These are phyloP conservation scores for Hedya salicella DNA, from an alignment of 2,888 invertebrate species.

Conservation along the genomic window DNA sequence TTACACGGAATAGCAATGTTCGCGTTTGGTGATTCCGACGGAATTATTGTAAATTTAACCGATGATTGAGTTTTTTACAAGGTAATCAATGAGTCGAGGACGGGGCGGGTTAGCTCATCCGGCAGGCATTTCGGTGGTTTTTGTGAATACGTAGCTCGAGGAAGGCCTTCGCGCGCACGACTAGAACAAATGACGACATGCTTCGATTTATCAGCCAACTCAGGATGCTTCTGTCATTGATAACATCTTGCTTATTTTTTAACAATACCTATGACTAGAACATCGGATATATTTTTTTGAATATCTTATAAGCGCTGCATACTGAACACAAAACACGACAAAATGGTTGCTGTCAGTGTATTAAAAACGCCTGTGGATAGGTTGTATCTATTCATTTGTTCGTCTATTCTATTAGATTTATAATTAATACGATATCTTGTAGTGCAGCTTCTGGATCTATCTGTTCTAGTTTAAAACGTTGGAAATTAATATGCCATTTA, in stretches of 20 bases:
- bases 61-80: constrained; percentile 81
- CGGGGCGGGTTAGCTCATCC: constrained; percentile 83
- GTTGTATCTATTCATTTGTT: no score
- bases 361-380: no score
- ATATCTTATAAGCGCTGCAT: no score
- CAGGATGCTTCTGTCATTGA: constrained; percentile 19
- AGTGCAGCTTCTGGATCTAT: constrained; percentile 23
- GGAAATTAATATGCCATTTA: constrained; percentile 14
- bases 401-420: neutral
- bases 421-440: neutral
- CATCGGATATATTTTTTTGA: no score
- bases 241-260: neutral
- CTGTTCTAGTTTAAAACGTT: neutral
- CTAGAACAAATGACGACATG: constrained; percentile 77
- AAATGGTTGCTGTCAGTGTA: no score
- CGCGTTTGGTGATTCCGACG: constrained; percentile 65
- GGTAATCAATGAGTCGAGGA: constrained; percentile 81
- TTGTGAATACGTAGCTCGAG: constrained; percentile 69
- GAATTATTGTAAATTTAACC: constrained; percentile 72
- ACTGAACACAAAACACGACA: no score
- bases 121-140: constrained; percentile 81
- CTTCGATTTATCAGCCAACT: constrained; percentile 50
- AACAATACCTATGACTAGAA: neutral
- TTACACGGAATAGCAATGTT: constrained; percentile 55
- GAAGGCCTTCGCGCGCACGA: constrained; percentile 81